Percentiles rank a stretch among this genome's conserved stretches.
Evolutionary conservation across 2,113 vertebrate species (phyloP).

Genomic region (Actinemys pallida): DNA sequence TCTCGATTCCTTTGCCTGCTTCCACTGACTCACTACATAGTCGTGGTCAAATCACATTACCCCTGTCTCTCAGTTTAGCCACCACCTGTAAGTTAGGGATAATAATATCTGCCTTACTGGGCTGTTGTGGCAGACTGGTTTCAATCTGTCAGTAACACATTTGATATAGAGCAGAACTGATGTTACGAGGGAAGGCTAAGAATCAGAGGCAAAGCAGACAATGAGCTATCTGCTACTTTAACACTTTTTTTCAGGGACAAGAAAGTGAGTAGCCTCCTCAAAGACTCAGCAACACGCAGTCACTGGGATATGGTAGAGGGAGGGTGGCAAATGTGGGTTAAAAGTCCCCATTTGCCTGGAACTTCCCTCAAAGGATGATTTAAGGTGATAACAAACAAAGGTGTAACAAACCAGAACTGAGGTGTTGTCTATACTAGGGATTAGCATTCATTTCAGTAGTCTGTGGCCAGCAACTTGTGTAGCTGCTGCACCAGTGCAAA

Average conservation of each 20-base stretch:
- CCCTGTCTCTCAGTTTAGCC: background rate
- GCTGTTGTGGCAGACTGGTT: background rate
- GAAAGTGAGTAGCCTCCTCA: conserved; percentile 9
- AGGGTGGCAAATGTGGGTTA: background rate
- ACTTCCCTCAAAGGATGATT: background rate
- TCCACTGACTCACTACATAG: background rate
- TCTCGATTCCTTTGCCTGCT: background rate
- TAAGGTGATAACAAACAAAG: background rate
- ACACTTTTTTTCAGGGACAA: background rate
- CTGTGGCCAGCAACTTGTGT: fast-evolving
- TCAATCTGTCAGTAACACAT: background rate
- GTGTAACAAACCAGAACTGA: background rate
- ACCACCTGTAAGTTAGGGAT: background rate
- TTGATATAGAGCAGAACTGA: background rate
- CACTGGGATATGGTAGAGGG: background rate
- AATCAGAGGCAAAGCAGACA: background rate
- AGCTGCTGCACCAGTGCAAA: fast-evolving
- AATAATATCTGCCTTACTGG: background rate
- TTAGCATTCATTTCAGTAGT: background rate
- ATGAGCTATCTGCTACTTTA: background rate
- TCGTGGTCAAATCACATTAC: background rate
- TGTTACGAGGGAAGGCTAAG: background rate
- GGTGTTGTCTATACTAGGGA: fast-evolving
- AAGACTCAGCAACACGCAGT: background rate
- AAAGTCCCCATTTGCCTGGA: background rate